These are phyloP conservation scores for Benthosema pterotum DNA, from an alignment of 2,797 vertebrate genomes.

Conservation along the genomic window DNA sequence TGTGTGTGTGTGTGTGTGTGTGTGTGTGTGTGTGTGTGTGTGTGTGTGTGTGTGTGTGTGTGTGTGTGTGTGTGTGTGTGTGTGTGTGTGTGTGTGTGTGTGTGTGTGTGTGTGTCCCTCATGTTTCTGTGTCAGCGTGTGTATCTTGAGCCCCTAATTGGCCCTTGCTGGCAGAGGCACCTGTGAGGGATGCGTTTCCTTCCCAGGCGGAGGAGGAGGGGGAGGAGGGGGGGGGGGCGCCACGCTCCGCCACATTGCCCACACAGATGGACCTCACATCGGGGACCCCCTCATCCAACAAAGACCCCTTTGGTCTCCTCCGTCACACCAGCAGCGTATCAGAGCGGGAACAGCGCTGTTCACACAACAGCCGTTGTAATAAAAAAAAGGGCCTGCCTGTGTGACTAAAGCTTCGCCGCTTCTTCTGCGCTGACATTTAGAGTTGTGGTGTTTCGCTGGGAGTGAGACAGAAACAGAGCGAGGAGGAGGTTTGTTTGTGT, in stretches of 20 bases:
- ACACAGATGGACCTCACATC: slow-evolving; percentile 73
- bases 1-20: neutral
- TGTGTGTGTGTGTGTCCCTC: neutral
- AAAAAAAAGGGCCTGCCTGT: slow-evolving; percentile 49
- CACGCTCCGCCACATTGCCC: slow-evolving; percentile 48
- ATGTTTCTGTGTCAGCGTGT: slow-evolving; percentile 4
- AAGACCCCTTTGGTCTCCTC: slow-evolving; percentile 33
- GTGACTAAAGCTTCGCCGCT: too few species aligned
- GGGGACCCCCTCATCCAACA: slow-evolving; percentile 46
- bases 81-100: slow-evolving; percentile 7
- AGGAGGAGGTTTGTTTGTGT: slow-evolving; percentile 26
- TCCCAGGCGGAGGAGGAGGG: slow-evolving; percentile 58
- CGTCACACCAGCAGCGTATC: slow-evolving; percentile 48
- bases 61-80: slow-evolving; percentile 3
- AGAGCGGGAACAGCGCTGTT: slow-evolving; percentile 48
- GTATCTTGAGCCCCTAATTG: slow-evolving; percentile 64
- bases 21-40: slow-evolving; percentile 1
- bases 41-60: slow-evolving; percentile 19
- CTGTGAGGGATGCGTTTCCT: slow-evolving; percentile 68
- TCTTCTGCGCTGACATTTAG: slow-evolving; percentile 55
- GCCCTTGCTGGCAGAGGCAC: slow-evolving; percentile 63
- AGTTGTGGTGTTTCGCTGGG: slow-evolving; percentile 24
- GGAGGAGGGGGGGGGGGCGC: too few species aligned
- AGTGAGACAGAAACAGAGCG: slow-evolving; percentile 26
- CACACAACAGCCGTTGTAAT: slow-evolving; percentile 59